A percentile compares a stretch with the other conserved stretches of the same genome.
Evolutionary conservation across 2,888 invertebrate genomes (phyloP).

Genomic region (Beris chalybata): DNA sequence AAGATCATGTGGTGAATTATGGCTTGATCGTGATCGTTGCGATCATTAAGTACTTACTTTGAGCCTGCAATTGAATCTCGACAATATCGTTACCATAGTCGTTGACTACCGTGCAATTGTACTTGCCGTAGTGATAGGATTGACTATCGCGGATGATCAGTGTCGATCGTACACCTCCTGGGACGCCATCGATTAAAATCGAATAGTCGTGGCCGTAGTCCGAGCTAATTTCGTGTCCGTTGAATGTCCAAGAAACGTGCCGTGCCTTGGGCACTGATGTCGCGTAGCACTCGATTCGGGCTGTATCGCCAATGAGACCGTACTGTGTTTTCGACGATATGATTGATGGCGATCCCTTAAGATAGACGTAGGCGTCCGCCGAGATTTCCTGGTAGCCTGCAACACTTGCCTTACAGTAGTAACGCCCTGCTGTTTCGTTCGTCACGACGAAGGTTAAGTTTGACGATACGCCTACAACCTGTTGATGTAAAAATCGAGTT

Average conservation of each 20-base stretch:
- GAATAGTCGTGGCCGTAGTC: conserved; percentile 73
- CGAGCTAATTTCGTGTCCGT: conserved; percentile 78
- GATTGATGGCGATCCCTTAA: conserved; percentile 82
- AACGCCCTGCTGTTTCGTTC: conserved; percentile 80
- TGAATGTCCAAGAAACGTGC: conserved; percentile 84
- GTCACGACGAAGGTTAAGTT: conserved; percentile 78
- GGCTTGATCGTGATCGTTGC: background rate
- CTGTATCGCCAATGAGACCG: conserved; percentile 78
- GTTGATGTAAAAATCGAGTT: conserved; percentile 39
- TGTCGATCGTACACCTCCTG: conserved; percentile 84
- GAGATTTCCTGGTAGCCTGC: conserved; percentile 84
- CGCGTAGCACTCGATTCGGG: conserved; percentile 85
- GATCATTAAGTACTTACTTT: conserved; percentile 69
- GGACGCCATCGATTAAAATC: conserved; percentile 72
- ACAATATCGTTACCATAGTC: conserved; percentile 84
- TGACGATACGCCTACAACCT: conserved; percentile 73
- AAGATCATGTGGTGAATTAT: conserved; percentile 43
- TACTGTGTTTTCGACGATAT: conserved; percentile 80
- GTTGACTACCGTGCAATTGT: conserved; percentile 92
- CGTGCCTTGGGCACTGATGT: conserved; percentile 88
- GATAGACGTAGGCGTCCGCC: conserved; percentile 75
- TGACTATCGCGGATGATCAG: conserved; percentile 85
- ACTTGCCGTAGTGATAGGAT: conserved; percentile 85
- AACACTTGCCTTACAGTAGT: conserved; percentile 86
- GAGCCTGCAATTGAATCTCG: conserved; percentile 80